Evolutionary conservation across 2,888 invertebrate genomes (phyloP).

Genomic region (Archips xylosteana): DNA sequence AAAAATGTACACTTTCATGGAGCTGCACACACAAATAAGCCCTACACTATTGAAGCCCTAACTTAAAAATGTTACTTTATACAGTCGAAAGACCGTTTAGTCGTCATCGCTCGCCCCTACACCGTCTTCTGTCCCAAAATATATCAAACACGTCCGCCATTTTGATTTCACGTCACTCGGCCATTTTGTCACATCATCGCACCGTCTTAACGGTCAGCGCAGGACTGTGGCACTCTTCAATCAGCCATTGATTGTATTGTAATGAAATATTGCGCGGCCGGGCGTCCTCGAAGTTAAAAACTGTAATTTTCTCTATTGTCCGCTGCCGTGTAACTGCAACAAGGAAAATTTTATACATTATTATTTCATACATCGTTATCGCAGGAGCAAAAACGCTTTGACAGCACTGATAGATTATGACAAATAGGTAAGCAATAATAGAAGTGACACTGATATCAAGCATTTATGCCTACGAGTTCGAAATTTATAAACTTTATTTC

Average conservation of each 20-base stretch:
- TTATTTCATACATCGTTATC: no score
- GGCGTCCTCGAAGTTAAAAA: conserved; percentile 45
- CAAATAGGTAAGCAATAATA: no score
- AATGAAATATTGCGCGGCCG: conserved; percentile 56
- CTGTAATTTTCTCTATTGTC: conserved; percentile 60
- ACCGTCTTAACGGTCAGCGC: conserved; percentile 44
- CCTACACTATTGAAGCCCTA: conserved; percentile 61
- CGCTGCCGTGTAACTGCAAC: conserved; percentile 66
- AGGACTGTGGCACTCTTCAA: conserved; percentile 22
- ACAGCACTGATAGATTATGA: no score
- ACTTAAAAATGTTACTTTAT: conserved; percentile 64
- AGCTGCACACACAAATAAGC: conserved; percentile 79
- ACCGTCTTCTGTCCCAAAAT: conserved; percentile 79
- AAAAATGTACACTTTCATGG: conserved; percentile 53
- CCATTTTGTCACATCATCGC: conserved; percentile 36
- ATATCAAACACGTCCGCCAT: conserved; percentile 76
- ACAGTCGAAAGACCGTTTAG: conserved; percentile 62
- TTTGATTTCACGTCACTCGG: conserved; percentile 49
- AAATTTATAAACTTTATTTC: no score
- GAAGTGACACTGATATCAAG: no score
- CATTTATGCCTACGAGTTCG: no score
- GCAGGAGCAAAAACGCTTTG: no score
- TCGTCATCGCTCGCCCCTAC: conserved; percentile 70
- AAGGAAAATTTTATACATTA: conserved; percentile 52
- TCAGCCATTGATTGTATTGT: conserved; percentile 57